Evolutionary conservation across 2,888 invertebrate species (phyloP), one percentile per base, ranked within the genome.

Genomic region (Callinectes sapidus): DNA sequence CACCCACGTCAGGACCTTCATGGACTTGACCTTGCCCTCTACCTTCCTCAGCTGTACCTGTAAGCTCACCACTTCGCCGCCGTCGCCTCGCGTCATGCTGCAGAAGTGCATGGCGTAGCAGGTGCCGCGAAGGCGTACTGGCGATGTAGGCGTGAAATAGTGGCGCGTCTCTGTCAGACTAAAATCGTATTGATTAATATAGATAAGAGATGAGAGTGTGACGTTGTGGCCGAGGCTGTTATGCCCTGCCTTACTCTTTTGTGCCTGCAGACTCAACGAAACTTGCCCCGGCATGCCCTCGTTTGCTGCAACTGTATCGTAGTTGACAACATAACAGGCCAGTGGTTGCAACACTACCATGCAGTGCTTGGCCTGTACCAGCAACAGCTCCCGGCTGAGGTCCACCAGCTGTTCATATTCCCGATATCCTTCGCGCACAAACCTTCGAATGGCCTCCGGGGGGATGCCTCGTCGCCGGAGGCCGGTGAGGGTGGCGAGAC

Each of bases 1-100:
- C 28, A 94, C 81, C 94, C 94, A 94, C 28, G 92, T 89, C 66
- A 94, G 86, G n/a, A 89, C 89, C 77, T 92, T 93, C 85, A 88
- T 88, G 55, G 48, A 28, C 2, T 39, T 71, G 48, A 16, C 54
- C 77, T 81, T 90, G 8, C 89, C 88, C 2, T 32, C n/a, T 5
- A 77, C 90, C 18, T 54, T 90, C 16, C 32, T 66, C 3, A 88
- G 77, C 35, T 39, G 10, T 42, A 77, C 81, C 28, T 87, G 48
- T 13, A 93, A 89, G 23, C 48, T 42, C n/a, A 32, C 61, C 35
- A 86, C 89, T n/a, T 88, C 55, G 35, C 42, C 39, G 14, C 86
- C 81, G 14, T 32, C 16, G 39, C 32, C 23, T n/a, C 87, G n/a
- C 10, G 5, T 23, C 54, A 87, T 55, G 16, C 77, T 71, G 39